A percentile compares a stretch with the other conserved stretches of the same genome.
Conservation (phyloP, 2,888 invertebrate species). For the Acrocyrtus sp. region DNA sequence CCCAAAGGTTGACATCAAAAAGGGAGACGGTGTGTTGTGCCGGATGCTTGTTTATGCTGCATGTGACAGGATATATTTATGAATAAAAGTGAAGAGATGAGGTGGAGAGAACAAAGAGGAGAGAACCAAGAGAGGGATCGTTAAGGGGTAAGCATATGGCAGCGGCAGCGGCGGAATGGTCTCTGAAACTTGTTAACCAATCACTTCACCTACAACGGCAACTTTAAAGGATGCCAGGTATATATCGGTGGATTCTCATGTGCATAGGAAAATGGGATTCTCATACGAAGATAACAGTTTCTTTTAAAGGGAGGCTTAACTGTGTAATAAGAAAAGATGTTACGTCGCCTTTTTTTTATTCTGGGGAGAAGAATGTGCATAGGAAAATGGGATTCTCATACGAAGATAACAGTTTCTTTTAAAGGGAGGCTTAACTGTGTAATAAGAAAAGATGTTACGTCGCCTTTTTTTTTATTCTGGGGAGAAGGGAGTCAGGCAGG, state of each 20-base stretch:
- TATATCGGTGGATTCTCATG: conserved; percentile 12
- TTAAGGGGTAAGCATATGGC: conserved; percentile 18
- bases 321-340: conserved; percentile 13
- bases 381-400: no score
- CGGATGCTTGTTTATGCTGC: conserved; percentile 34
- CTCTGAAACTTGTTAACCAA: conserved; percentile 26
- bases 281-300: conserved; percentile 2
- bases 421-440: neutral
- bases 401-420: conserved; percentile 1
- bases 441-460: conserved; percentile 18
- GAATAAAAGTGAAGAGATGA: neutral
- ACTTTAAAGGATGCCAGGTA: neutral
- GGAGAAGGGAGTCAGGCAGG: neutral
- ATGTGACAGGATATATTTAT: conserved; percentile 5
- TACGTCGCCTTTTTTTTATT: conserved; percentile 9
- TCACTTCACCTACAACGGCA: conserved; percentile 9
- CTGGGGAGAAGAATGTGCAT: no score
- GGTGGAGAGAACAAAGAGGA: neutral
- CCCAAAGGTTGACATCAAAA: conserved; percentile 20
- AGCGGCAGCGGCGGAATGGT: conserved; percentile 18
- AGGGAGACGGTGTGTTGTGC: conserved; percentile 1
- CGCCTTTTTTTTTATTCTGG: neutral
- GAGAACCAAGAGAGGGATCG: neutral
- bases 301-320: neutral
- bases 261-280: neutral